These are phyloP conservation scores for Caiman crocodilus DNA, from an alignment of 2,797 vertebrate species.

Conservation along the genomic window DNA sequence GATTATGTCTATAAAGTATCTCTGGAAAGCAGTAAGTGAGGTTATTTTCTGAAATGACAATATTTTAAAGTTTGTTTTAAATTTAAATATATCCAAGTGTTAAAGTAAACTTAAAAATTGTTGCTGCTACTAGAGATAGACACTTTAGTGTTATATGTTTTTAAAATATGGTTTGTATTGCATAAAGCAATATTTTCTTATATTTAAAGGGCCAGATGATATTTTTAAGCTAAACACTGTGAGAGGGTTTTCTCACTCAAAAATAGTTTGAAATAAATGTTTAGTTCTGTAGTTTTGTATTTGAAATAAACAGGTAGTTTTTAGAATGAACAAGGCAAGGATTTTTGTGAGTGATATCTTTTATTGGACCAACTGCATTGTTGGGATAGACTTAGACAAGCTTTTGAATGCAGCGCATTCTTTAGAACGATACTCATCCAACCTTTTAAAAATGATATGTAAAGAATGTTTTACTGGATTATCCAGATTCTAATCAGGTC, in stretches of 20 bases:
- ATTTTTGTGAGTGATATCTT: too few relatives aligned
- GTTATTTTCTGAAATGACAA: neutral
- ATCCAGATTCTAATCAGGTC: neutral
- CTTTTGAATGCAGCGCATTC: too few relatives aligned
- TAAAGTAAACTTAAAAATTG: accelerated
- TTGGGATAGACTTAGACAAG: neutral
- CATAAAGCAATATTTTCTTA: too few relatives aligned
- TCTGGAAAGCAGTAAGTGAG: neutral
- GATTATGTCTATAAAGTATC: neutral
- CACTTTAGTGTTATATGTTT: neutral
- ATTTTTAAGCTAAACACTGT: neutral
- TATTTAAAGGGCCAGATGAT: neutral
- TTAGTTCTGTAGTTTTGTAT: too few relatives aligned
- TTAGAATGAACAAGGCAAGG: neutral
- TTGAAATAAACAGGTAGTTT: neutral
- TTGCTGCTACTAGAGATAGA: neutral
- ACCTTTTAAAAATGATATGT: too few relatives aligned
- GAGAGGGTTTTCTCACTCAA: neutral
- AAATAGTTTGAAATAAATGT: neutral
- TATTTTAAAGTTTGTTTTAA: neutral
- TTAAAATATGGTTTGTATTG: neutral
- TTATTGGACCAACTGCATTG: too few relatives aligned
- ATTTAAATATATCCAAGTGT: neutral
- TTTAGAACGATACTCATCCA: too few relatives aligned
- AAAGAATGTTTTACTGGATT: neutral